Evolutionary conservation across 2,113 vertebrate species (phyloP), one percentile per base, ranked within the genome.

Genomic region (Syngnathus floridae): DNA sequence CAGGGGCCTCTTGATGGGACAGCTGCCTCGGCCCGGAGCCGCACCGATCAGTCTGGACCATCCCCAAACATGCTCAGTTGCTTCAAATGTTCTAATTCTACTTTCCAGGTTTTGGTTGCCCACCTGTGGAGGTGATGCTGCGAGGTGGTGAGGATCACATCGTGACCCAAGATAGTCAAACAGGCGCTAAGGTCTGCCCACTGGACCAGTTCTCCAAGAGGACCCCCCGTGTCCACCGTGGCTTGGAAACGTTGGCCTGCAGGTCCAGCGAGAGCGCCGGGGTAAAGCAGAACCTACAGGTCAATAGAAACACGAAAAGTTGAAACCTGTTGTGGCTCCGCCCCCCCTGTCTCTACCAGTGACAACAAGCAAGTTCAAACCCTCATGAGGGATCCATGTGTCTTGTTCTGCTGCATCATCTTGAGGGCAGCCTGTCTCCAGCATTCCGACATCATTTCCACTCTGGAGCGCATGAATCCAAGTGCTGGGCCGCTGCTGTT

Each of bases 201-300:
- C 74, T 91, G 89, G 56, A 91, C 89, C 74, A 91, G 81, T 72
- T 91, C 89, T 22, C 89, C 89, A 0, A 90, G 76, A 60, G 89
- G 89, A 49, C 89, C 89, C 0, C 88, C 89, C 65, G 57, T 74
- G 14, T 88, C 80, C 72, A 89, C 82, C 81, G 87, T 86, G 37
- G 84, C 70, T 46, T 80, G 82, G 57, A 90, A 90, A 36, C 8
- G 66, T 76, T 82, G 83, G 22, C 88, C 89, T 7, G 55, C 78
- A 13, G 36, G 67, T 8, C 86, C 89, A 7, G 84, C 78, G 31
- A 91, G 69, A 7, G 87, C 82, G 0, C 89, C 89, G 0, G 82
- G 88, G 67, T 88, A 88, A 45, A 91, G 82, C 67, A 91, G 72
- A 64, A 91, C 87, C 89, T 90, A 16, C 3, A 70, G 5, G 64